These are phyloP conservation scores for Notocelia uddmanniana DNA, from an alignment of 2,888 invertebrate genomes.

Conservation along the genomic window DNA sequence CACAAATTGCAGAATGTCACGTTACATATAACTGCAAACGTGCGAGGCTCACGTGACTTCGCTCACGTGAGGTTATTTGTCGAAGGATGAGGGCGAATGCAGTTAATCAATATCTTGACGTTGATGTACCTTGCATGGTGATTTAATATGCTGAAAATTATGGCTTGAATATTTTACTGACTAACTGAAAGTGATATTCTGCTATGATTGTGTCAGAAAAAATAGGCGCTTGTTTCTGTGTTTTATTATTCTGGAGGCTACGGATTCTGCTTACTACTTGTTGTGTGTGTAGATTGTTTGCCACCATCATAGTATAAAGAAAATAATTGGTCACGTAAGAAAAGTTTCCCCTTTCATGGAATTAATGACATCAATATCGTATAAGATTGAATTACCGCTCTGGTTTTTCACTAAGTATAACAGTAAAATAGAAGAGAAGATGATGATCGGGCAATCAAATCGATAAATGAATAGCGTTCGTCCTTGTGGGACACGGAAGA, in stretches of 20 bases:
- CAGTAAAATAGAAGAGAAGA: neutral
- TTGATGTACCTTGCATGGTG: neutral
- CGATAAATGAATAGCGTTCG: slow-evolving; percentile 1
- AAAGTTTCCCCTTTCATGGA: too few relatives aligned
- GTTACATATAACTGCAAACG: slow-evolving; percentile 13
- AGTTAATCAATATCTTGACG: slow-evolving; percentile 1
- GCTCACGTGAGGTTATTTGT: slow-evolving; percentile 14
- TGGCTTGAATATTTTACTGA: neutral
- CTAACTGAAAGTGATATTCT: neutral
- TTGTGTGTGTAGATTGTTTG: too few relatives aligned
- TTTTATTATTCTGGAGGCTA: too few relatives aligned
- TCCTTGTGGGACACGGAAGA: slow-evolving; percentile 16
- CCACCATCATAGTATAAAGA: too few relatives aligned
- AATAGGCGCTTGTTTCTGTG: too few relatives aligned
- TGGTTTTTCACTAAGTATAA: too few relatives aligned
- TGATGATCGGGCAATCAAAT: neutral
- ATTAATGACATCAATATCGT: too few relatives aligned
- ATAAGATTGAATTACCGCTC: too few relatives aligned
- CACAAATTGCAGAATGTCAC: slow-evolving; percentile 9
- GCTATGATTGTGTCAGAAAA: neutral
- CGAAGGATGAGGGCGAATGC: neutral
- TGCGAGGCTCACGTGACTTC: slow-evolving; percentile 18
- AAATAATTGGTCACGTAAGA: too few relatives aligned
- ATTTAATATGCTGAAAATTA: neutral
- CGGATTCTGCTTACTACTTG: too few relatives aligned